Conservation (phyloP, 2,797 vertebrate species). For the Enteromius thamalakanensis region DNA sequence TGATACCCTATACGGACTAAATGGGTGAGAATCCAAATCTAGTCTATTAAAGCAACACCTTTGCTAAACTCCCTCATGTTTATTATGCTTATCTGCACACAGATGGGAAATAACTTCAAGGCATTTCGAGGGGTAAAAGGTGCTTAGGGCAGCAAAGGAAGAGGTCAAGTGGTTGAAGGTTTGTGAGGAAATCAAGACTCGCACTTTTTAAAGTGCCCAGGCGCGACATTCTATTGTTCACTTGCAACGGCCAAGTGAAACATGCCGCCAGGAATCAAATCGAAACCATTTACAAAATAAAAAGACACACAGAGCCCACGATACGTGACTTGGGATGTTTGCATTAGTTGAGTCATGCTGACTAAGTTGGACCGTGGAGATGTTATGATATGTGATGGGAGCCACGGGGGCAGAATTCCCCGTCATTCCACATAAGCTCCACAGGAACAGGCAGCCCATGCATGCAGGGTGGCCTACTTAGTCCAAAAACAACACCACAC, state of each 20-base stretch:
- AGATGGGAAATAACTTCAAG: slow-evolving; percentile 6
- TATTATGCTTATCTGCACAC: slow-evolving; percentile 8
- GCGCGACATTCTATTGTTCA: slow-evolving; percentile 60
- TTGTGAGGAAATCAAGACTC: slow-evolving; percentile 36
- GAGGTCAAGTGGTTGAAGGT: slow-evolving; percentile 42
- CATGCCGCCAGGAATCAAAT: slow-evolving; percentile 50
- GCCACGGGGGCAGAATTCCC: slow-evolving; percentile 48
- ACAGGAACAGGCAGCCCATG: slow-evolving; percentile 76
- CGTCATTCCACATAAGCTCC: slow-evolving; percentile 69
- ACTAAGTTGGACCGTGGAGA: slow-evolving; percentile 65
- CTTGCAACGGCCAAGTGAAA: slow-evolving; percentile 47
- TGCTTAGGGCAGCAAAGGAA: slow-evolving; percentile 27
- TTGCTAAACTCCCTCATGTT: slow-evolving; percentile 31
- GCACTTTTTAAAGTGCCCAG: slow-evolving; percentile 66
- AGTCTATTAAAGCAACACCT: slow-evolving; percentile 5
- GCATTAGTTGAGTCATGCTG: slow-evolving; percentile 73
- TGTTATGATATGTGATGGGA: slow-evolving; percentile 73
- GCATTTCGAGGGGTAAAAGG: slow-evolving; percentile 15
- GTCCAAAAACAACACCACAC: slow-evolving; percentile 70
- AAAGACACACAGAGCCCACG: slow-evolving; percentile 18
- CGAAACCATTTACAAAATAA: slow-evolving; percentile 42
- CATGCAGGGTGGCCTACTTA: slow-evolving; percentile 81
- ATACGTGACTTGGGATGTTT: slow-evolving; percentile 15
- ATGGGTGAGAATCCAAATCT: neutral
- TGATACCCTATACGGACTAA: neutral